phyloP scores from a whole-genome alignment of 2,888 invertebrate species.

The Leptarthrus brevirostris region DNA sequence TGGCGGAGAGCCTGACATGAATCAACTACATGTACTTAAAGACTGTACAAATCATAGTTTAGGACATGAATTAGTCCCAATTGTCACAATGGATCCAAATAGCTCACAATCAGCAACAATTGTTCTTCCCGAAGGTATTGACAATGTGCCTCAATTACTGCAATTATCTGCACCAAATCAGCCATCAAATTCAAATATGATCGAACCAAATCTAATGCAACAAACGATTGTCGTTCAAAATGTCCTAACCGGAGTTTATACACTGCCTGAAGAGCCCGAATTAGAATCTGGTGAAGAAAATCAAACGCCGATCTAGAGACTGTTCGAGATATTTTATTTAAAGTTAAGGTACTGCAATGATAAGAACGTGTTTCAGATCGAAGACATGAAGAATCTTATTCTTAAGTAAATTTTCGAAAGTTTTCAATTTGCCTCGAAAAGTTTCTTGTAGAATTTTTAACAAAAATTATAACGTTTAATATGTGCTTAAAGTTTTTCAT shows the following conservation, averaged over 20 bases:
- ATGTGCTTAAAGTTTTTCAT: no score
- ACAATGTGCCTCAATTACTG: conserved; percentile 55
- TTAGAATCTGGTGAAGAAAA: conserved; percentile 68
- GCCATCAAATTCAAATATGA: no score
- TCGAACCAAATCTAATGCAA: conserved; percentile 18
- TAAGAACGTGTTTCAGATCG: no score
- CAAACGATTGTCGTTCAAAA: conserved; percentile 56
- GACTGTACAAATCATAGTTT: conserved; percentile 63
- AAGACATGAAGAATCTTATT: no score
- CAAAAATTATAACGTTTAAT: no score
- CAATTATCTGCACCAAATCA: conserved; percentile 35
- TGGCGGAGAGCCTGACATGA: conserved; percentile 60
- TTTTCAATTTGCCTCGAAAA: no score
- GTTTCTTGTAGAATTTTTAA: no score
- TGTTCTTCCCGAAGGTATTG: conserved; percentile 54
- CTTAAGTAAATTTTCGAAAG: no score
- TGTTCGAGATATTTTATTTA: conserved; percentile 10
- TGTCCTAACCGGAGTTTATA: conserved; percentile 70
- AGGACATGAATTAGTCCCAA: conserved; percentile 66
- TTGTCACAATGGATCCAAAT: conserved; percentile 66
- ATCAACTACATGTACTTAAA: conserved; percentile 64
- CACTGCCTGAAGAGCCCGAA: conserved; percentile 71
- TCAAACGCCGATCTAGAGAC: conserved; percentile 50
- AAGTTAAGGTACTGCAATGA: no score
- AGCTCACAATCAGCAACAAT: conserved; percentile 56